phyloP scores from a whole-genome alignment of 2,113 vertebrate genomes.

The Phylloscopus trochiloides region DNA sequence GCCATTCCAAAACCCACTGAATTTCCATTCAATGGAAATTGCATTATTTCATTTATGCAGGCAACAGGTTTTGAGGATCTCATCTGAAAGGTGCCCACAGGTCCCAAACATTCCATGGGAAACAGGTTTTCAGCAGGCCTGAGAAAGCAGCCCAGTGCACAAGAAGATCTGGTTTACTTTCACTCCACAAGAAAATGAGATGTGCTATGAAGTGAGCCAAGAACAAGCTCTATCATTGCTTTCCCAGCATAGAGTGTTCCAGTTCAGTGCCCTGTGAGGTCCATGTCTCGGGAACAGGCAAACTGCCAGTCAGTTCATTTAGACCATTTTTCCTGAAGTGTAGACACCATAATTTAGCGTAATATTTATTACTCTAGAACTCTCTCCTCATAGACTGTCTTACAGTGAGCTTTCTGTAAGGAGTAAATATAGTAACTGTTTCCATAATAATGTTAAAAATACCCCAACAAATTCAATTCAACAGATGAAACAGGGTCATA shows the following conservation, averaged over 20 bases:
- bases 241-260: not conserved
- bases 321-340: not conserved
- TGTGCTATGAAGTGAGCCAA: constrained; percentile 4
- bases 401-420: not conserved
- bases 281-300: not conserved
- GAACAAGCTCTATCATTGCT: not conserved
- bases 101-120: not conserved
- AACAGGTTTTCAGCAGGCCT: not conserved
- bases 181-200: not conserved
- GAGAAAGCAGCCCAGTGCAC: not conserved
- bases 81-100: not conserved
- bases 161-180: not conserved
- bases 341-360: not conserved
- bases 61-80: not conserved
- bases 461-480: constrained; percentile 32
- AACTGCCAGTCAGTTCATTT: constrained; percentile 15
- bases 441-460: constrained; percentile 59
- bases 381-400: not conserved
- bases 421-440: constrained; percentile 65
- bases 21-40: not conserved
- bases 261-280: not conserved
- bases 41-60: not conserved
- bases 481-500: constrained; percentile 44
- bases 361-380: not conserved
- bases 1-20: not conserved